Evolutionary conservation across 2,113 vertebrate species (phyloP).

Genomic region (Mesocricetus auratus): DNA sequence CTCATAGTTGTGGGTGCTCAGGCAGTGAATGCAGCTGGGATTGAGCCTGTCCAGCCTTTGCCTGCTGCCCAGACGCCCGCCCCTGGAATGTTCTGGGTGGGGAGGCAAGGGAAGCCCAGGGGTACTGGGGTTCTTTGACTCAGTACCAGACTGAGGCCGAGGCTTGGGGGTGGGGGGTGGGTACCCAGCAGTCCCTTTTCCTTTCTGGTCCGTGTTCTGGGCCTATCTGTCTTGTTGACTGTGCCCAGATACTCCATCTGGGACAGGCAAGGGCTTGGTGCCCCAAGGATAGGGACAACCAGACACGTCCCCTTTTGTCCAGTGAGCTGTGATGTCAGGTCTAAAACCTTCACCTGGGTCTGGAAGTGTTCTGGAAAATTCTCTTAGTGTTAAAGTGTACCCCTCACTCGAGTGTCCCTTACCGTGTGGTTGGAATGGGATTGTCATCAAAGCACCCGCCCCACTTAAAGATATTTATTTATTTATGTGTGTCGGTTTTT

Average conservation of each 20-base stretch:
- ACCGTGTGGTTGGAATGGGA: not conserved
- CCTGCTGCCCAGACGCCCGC: not conserved
- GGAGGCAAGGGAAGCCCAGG: not conserved
- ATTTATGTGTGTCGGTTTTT: not conserved
- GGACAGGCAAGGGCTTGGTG: not conserved
- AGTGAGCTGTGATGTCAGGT: not conserved
- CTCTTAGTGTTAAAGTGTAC: not conserved
- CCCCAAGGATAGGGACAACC: too few relatives aligned
- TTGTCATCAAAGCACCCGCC: not conserved
- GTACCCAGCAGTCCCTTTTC: accelerated
- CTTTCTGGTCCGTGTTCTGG: not conserved
- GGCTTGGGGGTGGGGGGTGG: not conserved
- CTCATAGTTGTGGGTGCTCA: accelerated
- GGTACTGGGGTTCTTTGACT: not conserved
- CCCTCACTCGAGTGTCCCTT: not conserved
- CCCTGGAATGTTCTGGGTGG: accelerated
- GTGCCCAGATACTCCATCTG: not conserved
- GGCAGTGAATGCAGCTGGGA: accelerated
- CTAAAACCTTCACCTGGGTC: not conserved
- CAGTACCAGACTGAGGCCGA: not conserved
- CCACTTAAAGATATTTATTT: not conserved
- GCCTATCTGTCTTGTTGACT: not conserved
- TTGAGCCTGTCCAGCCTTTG: not conserved
- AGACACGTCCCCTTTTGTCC: accelerated
- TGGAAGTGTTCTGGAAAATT: constrained; percentile 17